Base-by-base conservation (phyloP, 2,797 vertebrate genomes). In the Craterocephalus amniculus region DNA sequence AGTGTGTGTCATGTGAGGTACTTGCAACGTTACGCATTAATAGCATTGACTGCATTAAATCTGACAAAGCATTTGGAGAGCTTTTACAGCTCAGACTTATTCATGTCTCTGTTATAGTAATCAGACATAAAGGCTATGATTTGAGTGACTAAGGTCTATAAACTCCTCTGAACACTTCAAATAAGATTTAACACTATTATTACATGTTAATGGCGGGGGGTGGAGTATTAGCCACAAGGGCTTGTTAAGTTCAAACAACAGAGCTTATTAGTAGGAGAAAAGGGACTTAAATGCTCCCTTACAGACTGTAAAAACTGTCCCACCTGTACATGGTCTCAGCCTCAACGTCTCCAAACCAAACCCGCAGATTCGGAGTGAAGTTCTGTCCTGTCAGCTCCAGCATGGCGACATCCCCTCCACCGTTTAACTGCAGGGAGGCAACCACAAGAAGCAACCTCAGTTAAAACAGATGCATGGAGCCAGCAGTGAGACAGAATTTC, bases 291-390 rank as follows among this genome's bases (percentile, higher is more conserved):
- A 43, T 18, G 16, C 6, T 43, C 18, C 6, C 18, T 43, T 43
- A 43, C 40, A 43, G 16, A 43, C 40, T 43, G 40, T 43, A 43
- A 43, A 43, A 20, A 20, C n/a, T n/a, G n/a, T n/a, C n/a, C n/a
- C 52, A 80, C 98, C 98, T 97, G 95, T 99, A 99, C 97, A 99
- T 99, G 26, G 97, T 99, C 93, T 99, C 97, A 18, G 97, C 97
- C 92, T 99, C 98, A 71, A 99, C 97, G 72, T 99, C 98, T 80
- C 97, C 97, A 80, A 99, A 99, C 97, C 97, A 99, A 69, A 99
- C 98, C 91, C 97, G 92, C 79, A 99, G 96, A 90, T 97, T 96
- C 51, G 98, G 97, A 88, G 95, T 97, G 92, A 99, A 99, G 88
- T 99, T 99, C 91, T 99, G 97, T 86, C 98, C 98, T 1, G 97